Evolutionary conservation across 2,113 vertebrate species (phyloP).

Genomic region (Camelus dromedarius): DNA sequence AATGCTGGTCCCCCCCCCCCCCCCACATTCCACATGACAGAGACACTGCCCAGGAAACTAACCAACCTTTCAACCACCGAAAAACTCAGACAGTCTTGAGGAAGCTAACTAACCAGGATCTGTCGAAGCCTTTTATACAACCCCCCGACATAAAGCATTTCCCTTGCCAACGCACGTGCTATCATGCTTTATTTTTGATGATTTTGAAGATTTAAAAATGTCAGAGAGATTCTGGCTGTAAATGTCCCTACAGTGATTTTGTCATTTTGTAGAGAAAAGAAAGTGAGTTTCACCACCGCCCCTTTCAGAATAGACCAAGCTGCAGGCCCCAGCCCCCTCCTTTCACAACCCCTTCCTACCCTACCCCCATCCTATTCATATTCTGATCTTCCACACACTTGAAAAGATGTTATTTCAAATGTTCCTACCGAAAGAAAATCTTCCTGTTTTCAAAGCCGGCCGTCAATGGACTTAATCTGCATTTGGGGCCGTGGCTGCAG

Average conservation of each 20-base stretch:
- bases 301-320: conserved; percentile 52
- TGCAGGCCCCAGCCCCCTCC: conserved; percentile 56
- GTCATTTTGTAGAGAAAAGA: conserved; percentile 74
- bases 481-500: conserved; percentile 49
- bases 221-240: conserved; percentile 76
- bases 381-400: conserved; percentile 76
- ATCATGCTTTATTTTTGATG: conserved; percentile 82
- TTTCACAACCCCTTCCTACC: conserved; percentile 60
- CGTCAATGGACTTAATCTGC: conserved; percentile 66
- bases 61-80: conserved; percentile 64
- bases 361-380: conserved; percentile 74
- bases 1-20: background rate
- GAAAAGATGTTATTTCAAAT: conserved; percentile 81
- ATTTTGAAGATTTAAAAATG: conserved; percentile 76
- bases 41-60: conserved; percentile 49
- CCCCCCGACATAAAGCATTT: conserved; percentile 69
- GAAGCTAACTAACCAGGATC: conserved; percentile 11
- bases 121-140: conserved; percentile 76
- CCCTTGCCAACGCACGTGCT: conserved; percentile 59
- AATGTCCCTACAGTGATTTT: conserved; percentile 79
- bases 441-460: conserved; percentile 59
- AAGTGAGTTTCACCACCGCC: conserved; percentile 54
- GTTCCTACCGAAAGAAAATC: conserved; percentile 72
- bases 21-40: background rate
- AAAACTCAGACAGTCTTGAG: conserved; percentile 63